A percentile compares a stretch with the other conserved stretches of the same genome.
These are phyloP conservation scores for Bos javanicus DNA, from an alignment of 2,113 vertebrate genomes.

Conservation along the genomic window DNA sequence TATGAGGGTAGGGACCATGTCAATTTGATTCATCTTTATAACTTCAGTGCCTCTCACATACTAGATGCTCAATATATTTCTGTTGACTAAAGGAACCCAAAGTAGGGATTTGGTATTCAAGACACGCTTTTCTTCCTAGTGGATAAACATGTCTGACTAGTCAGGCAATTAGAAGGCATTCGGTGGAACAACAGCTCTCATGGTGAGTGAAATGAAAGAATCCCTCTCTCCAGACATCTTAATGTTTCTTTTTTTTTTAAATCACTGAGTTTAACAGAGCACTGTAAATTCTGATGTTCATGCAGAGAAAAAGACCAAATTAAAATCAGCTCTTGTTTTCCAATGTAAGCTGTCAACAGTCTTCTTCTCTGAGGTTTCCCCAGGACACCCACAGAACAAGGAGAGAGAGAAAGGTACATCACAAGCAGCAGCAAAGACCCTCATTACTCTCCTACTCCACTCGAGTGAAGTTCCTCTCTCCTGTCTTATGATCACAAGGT, in stretches of 20 bases:
- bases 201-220: not conserved
- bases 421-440: not conserved
- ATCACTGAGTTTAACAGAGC: not conserved
- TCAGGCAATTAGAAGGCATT: slow-evolving; percentile 22
- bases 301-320: slow-evolving; percentile 19
- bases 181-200: not conserved
- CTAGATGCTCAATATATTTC: not conserved
- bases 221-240: not conserved
- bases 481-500: slow-evolving; percentile 11
- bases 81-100: slow-evolving; percentile 24
- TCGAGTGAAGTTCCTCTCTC: not conserved
- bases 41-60: not conserved
- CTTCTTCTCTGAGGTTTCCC: not conserved
- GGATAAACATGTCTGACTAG: slow-evolving; percentile 9
- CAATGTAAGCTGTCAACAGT: not conserved
- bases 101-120: not conserved
- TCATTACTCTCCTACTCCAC: not conserved
- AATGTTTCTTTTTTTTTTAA: not conserved
- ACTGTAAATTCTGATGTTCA: slow-evolving; percentile 12
- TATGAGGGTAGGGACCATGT: not conserved
- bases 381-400: not conserved
- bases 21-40: not conserved
- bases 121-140: not conserved
- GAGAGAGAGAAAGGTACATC: not conserved
- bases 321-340: slow-evolving; percentile 27